Conservation (phyloP, 2,113 vertebrate species). For the Phrynocephalus versicolor region DNA sequence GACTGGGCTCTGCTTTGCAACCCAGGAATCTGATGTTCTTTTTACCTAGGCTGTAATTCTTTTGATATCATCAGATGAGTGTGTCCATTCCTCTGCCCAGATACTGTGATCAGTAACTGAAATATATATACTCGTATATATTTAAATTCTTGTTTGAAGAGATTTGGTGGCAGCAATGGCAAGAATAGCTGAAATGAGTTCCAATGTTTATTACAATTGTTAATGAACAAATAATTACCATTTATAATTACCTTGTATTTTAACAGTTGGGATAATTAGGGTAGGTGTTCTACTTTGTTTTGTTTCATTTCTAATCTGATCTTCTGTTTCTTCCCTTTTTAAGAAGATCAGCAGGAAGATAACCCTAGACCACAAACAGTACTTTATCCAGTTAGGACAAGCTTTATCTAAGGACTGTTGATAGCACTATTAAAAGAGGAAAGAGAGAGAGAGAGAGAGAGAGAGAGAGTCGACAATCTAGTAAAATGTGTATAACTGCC, state of each 20-base stretch:
- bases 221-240: constrained; percentile 54
- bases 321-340: constrained; percentile 47
- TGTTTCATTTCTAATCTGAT: constrained; percentile 52
- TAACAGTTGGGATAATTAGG: constrained; percentile 57
- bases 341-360: constrained; percentile 55
- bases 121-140: too few relatives aligned
- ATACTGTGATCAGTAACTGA: background rate
- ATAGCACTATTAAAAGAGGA: constrained; percentile 53
- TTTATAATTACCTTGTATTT: constrained; percentile 64
- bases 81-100: background rate
- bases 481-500: constrained; percentile 47
- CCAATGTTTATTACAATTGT: constrained; percentile 45
- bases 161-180: constrained; percentile 2
- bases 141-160: constrained; percentile 52
- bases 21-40: too few relatives aligned
- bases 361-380: constrained; percentile 40
- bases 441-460: constrained; percentile 43
- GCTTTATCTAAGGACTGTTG: constrained; percentile 25
- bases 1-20: too few relatives aligned
- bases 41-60: background rate
- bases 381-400: constrained; percentile 39
- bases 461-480: constrained; percentile 43
- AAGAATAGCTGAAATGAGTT: constrained; percentile 44
- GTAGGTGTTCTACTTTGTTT: background rate
- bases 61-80: fast-evolving